phyloP scores from a whole-genome alignment of 2,797 vertebrate genomes.

The Acanthurus leucopareius region DNA sequence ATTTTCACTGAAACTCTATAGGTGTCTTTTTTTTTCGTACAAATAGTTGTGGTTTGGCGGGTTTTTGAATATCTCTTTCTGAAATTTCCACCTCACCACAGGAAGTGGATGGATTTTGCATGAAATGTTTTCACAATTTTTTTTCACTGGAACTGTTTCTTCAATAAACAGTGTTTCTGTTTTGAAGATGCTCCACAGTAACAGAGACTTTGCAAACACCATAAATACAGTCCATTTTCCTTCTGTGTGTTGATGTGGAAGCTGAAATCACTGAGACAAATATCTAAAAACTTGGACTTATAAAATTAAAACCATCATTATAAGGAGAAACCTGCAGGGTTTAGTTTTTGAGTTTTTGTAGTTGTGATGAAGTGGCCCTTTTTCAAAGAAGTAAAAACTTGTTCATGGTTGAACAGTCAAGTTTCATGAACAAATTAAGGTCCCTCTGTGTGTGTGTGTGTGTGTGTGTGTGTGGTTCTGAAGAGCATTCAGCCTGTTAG shows the following conservation, averaged over 20 bases:
- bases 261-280: not conserved
- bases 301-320: not conserved
- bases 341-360: too few species aligned
- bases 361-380: not conserved
- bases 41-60: too few species aligned
- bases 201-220: not conserved
- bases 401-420: not conserved
- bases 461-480: not conserved
- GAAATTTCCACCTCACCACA: too few species aligned
- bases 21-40: not conserved
- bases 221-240: not conserved
- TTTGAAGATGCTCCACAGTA: not conserved
- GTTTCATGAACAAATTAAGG: too few species aligned
- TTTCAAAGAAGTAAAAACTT: not conserved
- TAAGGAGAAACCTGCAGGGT: not conserved
- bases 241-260: not conserved
- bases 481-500: not conserved
- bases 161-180: too few species aligned
- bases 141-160: too few species aligned
- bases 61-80: too few species aligned
- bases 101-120: too few species aligned
- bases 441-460: too few species aligned
- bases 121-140: too few species aligned
- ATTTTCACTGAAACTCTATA: too few species aligned
- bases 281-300: not conserved